A percentile compares a stretch with the other conserved stretches of the same genome.
phyloP scores from a whole-genome alignment of 2,113 vertebrate genomes.

The Natator depressus region DNA sequence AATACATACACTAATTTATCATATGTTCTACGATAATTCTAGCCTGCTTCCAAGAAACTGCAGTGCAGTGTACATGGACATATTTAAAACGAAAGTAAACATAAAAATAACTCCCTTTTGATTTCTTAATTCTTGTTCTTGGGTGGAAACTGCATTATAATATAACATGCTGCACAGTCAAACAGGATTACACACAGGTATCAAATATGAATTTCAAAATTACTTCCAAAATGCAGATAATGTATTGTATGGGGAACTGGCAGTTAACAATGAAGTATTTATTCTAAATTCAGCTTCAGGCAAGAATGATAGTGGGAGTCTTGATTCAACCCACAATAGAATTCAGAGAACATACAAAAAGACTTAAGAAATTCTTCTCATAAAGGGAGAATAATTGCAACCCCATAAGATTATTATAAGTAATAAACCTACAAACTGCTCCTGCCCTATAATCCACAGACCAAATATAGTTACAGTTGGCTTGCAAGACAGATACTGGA shows the following conservation, averaged over 20 bases:
- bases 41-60: not conserved
- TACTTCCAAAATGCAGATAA: not conserved
- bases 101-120: not conserved
- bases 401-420: not conserved
- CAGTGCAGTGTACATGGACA: not conserved
- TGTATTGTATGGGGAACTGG: too few species aligned
- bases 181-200: rapidly evolving
- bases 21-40: not conserved
- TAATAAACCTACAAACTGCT: not conserved
- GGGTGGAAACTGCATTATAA: not conserved
- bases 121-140: not conserved
- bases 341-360: not conserved
- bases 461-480: not conserved
- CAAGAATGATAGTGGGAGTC: not conserved
- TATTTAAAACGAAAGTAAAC: not conserved
- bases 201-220: not conserved
- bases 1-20: not conserved
- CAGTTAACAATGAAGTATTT: not conserved
- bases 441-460: not conserved
- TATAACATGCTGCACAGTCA: not conserved
- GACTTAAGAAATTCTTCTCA: not conserved
- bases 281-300: not conserved
- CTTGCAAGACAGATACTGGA: not conserved
- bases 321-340: not conserved
- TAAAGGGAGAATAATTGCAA: too few species aligned